A percentile compares a stretch with the other conserved stretches of the same genome.
These are phyloP conservation scores for Trematomus bernacchii DNA, from an alignment of 2,797 vertebrate genomes.

Conservation along the genomic window DNA sequence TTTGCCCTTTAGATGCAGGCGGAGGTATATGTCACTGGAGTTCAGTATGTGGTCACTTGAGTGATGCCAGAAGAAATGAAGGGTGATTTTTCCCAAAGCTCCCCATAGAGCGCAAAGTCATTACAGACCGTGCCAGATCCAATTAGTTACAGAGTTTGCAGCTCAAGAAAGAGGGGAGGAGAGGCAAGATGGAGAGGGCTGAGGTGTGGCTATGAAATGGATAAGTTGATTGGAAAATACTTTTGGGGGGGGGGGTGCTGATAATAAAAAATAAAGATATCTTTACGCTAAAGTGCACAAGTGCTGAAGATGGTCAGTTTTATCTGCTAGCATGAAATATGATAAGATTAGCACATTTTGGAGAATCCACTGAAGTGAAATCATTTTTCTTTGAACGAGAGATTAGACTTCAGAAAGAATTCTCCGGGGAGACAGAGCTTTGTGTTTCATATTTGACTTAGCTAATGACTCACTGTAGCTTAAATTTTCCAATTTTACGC, in stretches of 20 bases:
- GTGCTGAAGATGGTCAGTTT: constrained; percentile 76
- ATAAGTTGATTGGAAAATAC: constrained; percentile 69
- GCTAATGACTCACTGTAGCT: constrained; percentile 87
- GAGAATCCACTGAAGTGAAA: constrained; percentile 78
- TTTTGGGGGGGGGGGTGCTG: constrained; percentile 31
- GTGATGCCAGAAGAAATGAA: constrained; percentile 79
- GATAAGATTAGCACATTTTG: constrained; percentile 80
- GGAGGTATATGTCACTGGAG: constrained; percentile 55
- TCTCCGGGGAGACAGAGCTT: constrained; percentile 73
- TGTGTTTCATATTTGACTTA: constrained; percentile 86
- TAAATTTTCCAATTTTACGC: constrained; percentile 86
- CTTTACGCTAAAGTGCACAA: constrained; percentile 63
- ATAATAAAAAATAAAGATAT: constrained; percentile 60
- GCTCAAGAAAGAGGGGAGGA: constrained; percentile 66
- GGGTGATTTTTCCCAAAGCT: constrained; percentile 79
- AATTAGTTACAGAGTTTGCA: constrained; percentile 83
- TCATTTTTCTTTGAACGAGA: constrained; percentile 77
- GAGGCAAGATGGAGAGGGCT: constrained; percentile 56
- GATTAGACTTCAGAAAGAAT: constrained; percentile 78
- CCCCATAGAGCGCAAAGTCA: constrained; percentile 79
- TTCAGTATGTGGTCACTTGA: constrained; percentile 78
- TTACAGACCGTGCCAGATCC: constrained; percentile 82
- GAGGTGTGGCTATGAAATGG: constrained; percentile 63
- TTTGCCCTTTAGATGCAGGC: constrained; percentile 48
- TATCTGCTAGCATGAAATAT: constrained; percentile 67